Evolutionary conservation across 2,113 vertebrate species (phyloP), one percentile per base, ranked within the genome.

Genomic region (Zeus faber): DNA sequence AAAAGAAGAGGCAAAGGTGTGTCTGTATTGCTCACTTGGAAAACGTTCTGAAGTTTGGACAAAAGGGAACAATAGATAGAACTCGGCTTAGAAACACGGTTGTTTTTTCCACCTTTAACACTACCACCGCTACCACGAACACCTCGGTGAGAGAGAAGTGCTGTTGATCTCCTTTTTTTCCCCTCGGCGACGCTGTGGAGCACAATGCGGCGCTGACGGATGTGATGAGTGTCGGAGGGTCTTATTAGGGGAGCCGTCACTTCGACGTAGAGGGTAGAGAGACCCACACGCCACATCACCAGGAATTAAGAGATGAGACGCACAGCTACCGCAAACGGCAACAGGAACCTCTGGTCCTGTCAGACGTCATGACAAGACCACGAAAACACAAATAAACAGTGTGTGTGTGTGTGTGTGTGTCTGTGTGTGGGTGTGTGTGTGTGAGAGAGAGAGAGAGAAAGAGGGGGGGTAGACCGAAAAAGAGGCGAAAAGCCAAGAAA

Each of bases 341-440:
- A 60, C 26, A 67, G 17, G 40, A 53, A 65, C 57, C 1, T 44
- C 29, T 23, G 40, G 50, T 49, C 25, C 35, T 43, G 49, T 68
- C 61, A 64, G 64, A 74, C 14, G 21, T 61, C 56, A 70, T 14
- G 61, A 74, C 29, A 22, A 52, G 74, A 52, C 43, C 56, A 27
- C 25, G 57, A 51, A 14, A 20, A 37, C 62, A 81, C 76, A 84
- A 54, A 76, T 76, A n/a, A n/a, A 71, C 51, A 41, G 24, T 23
- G 48, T 41, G 47, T 41, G 25, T 18, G 31, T 18, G 29, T 18
- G 22, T 17, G 44, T 46, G 18, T 54, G 60, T 49, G 27, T 16
- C 21, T 49, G n/a, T n/a, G n/a, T n/a, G 14, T 49, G 20, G 21
- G 47, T 27, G 33, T 43, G 51, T 3, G 35, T 44, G 40, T 16